Evolutionary conservation across 2,113 vertebrate genomes (phyloP).

Genomic region (Tauraco erythrolophus): DNA sequence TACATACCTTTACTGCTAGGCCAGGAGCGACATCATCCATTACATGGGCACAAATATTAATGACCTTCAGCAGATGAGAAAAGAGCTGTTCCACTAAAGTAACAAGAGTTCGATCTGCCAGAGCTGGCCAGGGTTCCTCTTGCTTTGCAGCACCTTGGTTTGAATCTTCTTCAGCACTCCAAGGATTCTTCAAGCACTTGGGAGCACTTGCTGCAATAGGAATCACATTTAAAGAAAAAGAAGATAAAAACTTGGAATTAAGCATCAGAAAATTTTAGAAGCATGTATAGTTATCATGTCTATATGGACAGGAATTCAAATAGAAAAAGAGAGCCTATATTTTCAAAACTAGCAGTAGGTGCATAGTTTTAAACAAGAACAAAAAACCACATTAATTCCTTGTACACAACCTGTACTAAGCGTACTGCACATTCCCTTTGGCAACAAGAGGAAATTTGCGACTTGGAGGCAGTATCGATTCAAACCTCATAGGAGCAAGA

Average conservation of each 20-base stretch:
- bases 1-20: slow-evolving; percentile 87
- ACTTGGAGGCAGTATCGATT: not conserved
- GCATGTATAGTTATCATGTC: not conserved
- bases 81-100: slow-evolving; percentile 94
- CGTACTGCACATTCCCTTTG: not conserved
- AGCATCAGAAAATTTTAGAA: not conserved
- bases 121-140: slow-evolving; percentile 91
- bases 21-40: slow-evolving; percentile 93
- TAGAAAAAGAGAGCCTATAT: not conserved
- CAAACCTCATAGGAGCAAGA: not conserved
- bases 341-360: not conserved
- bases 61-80: slow-evolving; percentile 90
- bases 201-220: slow-evolving; percentile 86
- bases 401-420: not conserved
- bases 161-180: slow-evolving; percentile 88
- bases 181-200: slow-evolving; percentile 91
- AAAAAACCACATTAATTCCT: not conserved
- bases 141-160: slow-evolving; percentile 77
- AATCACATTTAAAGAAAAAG: not conserved
- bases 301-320: not conserved
- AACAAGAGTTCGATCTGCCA: slow-evolving; percentile 88
- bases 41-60: slow-evolving; percentile 97
- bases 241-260: not conserved
- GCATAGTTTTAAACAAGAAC: not conserved
- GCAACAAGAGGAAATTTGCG: not conserved